Evolutionary conservation across 2,113 vertebrate genomes (phyloP), one percentile per base, ranked within the genome.

Genomic region (Jacana jacana): DNA sequence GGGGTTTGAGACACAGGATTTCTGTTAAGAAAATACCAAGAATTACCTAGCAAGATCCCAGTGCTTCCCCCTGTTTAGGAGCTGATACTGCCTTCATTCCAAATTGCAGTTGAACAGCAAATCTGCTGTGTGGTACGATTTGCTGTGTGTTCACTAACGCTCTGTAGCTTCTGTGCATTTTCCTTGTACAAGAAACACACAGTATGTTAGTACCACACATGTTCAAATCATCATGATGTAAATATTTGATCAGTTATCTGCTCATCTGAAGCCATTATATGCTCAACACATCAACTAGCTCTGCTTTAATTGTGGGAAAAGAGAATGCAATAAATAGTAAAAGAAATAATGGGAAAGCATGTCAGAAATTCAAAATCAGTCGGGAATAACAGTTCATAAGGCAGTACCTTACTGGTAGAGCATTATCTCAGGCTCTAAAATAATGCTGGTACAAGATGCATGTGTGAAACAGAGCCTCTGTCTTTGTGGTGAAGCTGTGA

Each of bases 181-280:
- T 64, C 54, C 54, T 88, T 86, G 37, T 48, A 48, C 30, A 42
- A 63, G 73, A 84, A 88, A 42, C 49, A 79, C 35, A 46, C 11
- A 63, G 42, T 44, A 27, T 77, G 46, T 54, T 88, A 23, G 30
- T 70, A n/a, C 10, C 46, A 25, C 60, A 76, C 31, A 17, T 85
- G 63, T 82, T 91, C 78, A 91, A 35, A 64, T 81, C 55, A 64
- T 27, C 54, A 7, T 57, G 28, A 72, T 61, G 46, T 92, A 92
- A 92, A 93, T 72, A 93, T 87, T 94, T 85, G 15, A 69, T 93
- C 51, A 54, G 20, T 33, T 96, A 88, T 48, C 44, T 63, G 51
- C 40, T 89, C 42, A 39, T 82, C 54, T 28, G 92, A 49, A 86
- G 22, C 28, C 25, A 57, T 13, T 71, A 52, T 96, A 10, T 58